Percentiles rank a stretch among this genome's conserved stretches.
Evolutionary conservation across 2,888 invertebrate genomes (phyloP).

Genomic region (Ophion ellenae): DNA sequence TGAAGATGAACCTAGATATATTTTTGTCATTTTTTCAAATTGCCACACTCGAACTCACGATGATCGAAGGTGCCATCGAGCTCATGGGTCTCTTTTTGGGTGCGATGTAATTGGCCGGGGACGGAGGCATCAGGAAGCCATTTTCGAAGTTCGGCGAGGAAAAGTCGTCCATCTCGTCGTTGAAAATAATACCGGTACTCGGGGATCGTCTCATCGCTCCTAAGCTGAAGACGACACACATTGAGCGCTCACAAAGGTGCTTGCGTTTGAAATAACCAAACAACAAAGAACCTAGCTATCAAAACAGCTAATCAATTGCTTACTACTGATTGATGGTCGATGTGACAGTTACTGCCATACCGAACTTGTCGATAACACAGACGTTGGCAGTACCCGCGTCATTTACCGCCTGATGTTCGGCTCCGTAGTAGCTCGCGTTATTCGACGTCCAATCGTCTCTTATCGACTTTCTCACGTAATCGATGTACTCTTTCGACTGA

Average conservation of each 20-base stretch:
- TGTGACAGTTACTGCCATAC: slow-evolving; percentile 96
- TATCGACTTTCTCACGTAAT: slow-evolving; percentile 86
- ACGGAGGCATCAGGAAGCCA: slow-evolving; percentile 89
- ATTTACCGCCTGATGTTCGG: slow-evolving; percentile 83
- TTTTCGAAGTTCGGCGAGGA: slow-evolving; percentile 90
- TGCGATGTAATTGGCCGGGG: slow-evolving; percentile 91
- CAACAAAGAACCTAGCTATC: background rate
- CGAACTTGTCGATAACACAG: slow-evolving; percentile 92
- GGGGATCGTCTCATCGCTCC: slow-evolving; percentile 92
- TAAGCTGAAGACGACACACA: slow-evolving; percentile 83
- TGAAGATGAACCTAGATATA: no score
- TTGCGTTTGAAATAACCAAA: background rate
- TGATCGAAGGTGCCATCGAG: slow-evolving; percentile 93
- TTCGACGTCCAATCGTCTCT: slow-evolving; percentile 88
- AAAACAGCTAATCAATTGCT: slow-evolving; percentile 74
- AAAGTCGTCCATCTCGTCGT: slow-evolving; percentile 98
- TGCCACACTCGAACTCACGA: slow-evolving; percentile 86
- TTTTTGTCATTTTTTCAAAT: no score
- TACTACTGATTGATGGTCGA: slow-evolving; percentile 93
- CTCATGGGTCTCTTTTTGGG: slow-evolving; percentile 94
- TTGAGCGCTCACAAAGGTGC: no score
- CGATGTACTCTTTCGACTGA: slow-evolving; percentile 86
- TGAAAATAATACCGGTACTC: slow-evolving; percentile 94
- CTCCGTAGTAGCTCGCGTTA: slow-evolving; percentile 89
- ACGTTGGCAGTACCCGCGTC: slow-evolving; percentile 95